Base-by-base conservation (phyloP, 23 tunicate genomes). In the Trididemnum miniatum region DNA sequence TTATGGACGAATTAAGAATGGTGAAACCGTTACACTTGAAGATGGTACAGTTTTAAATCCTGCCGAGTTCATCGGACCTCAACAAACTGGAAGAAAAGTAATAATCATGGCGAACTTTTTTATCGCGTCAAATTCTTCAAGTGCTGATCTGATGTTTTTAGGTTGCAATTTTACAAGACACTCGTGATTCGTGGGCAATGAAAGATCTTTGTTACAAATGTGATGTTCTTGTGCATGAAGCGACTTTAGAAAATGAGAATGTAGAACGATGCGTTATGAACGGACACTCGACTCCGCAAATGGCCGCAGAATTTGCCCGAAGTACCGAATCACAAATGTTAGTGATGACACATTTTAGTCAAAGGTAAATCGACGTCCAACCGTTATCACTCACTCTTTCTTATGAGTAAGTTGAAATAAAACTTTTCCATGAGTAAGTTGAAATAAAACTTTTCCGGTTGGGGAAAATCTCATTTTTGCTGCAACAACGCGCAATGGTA, bases 251-350 rank as follows among this genome's bases (percentile, higher is more conserved):
- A 59, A 80, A 95, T 35, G 50, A 79, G 1, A 78, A 85, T 62
- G 38, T 65, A 57, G 65, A 78, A 34, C 67, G 77, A 72, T 85
- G 95, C 65, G 77, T 85, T 9, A 83, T 72, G 35, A 85, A 95
- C 59, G 98, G 98, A 1, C 98, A 95, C 51, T 95, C 98, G n/a
- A 95, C 98, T 0, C 95, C 98, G 0, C 23, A 22, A 32, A 85
- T 89, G 91, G 88, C 91, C 0, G 98, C 88, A 35, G 51, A 77
- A 35, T 95, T 95, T 77, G 98, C 98, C 9, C 3, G 22, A 15
- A 63, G 60, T 15, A 76, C 86, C 2, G 71, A 65, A 24, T 86
- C 88, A 4, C 15, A 51, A 24, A 85, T 65, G 75, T 52, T 95
- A 5, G 77, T 95, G 31, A 34, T 89, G 63, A 89, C 91, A 20